Evolutionary conservation across 1,140 invertebrate species (phyloP).

Genomic region (Aphidius ervi): DNA sequence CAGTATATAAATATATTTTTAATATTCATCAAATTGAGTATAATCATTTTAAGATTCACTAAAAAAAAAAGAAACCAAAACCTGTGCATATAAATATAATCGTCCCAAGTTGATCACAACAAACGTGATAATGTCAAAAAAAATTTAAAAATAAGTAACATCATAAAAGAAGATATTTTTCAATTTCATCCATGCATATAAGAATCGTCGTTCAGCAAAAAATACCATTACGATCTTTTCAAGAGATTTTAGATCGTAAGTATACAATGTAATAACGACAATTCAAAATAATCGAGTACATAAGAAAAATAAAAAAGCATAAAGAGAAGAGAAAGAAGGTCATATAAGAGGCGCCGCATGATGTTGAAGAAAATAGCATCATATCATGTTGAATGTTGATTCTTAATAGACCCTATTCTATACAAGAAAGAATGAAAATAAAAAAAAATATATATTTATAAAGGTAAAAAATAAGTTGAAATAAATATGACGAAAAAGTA

Average conservation of each 20-base stretch:
- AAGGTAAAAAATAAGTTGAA: conserved; percentile 4
- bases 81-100: neutral
- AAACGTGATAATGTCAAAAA: conserved; percentile 9
- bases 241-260: neutral
- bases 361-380: too few relatives aligned
- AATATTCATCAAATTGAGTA: neutral
- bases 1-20: neutral
- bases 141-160: neutral
- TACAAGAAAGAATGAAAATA: neutral
- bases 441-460: neutral
- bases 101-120: neutral
- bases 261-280: conserved; percentile 8
- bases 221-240: conserved; percentile 15
- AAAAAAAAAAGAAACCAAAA: neutral
- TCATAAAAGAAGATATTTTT: conserved; percentile 4
- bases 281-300: conserved; percentile 6
- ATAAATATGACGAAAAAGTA: conserved; percentile 15
- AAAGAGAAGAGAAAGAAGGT: neutral
- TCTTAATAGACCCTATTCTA: too few relatives aligned
- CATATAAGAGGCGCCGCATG: neutral
- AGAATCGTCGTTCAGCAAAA: conserved; percentile 5
- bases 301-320: neutral
- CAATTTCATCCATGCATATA: conserved; percentile 13
- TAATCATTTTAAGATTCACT: neutral
- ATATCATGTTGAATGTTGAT: too few relatives aligned